Percentiles rank a stretch among this genome's conserved stretches.
Conservation (phyloP, 2,888 invertebrate genomes). For the Spialia ferax region DNA sequence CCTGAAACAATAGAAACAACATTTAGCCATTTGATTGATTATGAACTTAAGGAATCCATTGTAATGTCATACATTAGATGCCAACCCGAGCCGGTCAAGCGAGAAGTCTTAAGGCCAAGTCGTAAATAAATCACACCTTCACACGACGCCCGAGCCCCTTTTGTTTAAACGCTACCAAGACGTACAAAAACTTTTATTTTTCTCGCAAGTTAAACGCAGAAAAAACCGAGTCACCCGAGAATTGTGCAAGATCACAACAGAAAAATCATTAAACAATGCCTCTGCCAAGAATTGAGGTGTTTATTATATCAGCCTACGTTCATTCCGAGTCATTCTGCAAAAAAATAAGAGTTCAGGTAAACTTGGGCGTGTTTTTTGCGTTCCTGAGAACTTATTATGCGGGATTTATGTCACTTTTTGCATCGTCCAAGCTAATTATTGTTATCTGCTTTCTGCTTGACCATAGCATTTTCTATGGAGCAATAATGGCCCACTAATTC, state of each 20-base stretch:
- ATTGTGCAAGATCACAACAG: constrained; percentile 86
- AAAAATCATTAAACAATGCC: constrained; percentile 85
- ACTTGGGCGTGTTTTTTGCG: constrained; percentile 75
- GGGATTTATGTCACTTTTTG: constrained; percentile 86
- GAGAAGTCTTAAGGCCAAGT: constrained; percentile 73
- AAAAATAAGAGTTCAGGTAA: constrained; percentile 77
- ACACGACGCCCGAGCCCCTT: constrained; percentile 73
- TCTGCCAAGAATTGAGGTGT: constrained; percentile 85
- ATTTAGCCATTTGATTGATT: constrained; percentile 50
- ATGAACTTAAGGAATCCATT: constrained; percentile 20
- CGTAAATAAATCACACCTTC: constrained; percentile 86
- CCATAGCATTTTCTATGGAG: constrained; percentile 76
- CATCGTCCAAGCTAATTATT: constrained; percentile 83
- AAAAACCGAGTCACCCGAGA: constrained; percentile 69
- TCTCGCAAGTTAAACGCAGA: constrained; percentile 71
- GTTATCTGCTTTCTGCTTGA: constrained; percentile 84
- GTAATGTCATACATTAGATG: constrained; percentile 54
- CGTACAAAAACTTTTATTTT: constrained; percentile 79
- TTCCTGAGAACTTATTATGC: constrained; percentile 79
- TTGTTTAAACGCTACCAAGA: constrained; percentile 85
- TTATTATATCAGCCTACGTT: constrained; percentile 80
- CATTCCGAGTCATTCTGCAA: constrained; percentile 72
- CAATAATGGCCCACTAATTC: constrained; percentile 85
- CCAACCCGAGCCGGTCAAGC: constrained; percentile 77
- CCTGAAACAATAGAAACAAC: constrained; percentile 77